These are phyloP conservation scores for Brienomyrus brachyistius DNA, from an alignment of 2,113 vertebrate genomes.

Conservation along the genomic window DNA sequence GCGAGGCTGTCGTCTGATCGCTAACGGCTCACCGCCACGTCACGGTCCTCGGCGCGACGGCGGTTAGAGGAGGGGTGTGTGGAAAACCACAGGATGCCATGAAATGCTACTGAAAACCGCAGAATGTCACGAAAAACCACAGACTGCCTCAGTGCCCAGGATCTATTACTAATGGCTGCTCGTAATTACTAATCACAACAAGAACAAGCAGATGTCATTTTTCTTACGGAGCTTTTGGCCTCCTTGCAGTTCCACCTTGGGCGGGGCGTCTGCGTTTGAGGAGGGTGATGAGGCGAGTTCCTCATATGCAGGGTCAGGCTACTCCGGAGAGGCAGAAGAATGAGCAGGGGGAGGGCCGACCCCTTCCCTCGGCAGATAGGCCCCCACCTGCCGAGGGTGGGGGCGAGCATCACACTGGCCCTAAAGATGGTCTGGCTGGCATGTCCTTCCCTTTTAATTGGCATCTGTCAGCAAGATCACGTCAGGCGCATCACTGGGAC, in stretches of 20 bases:
- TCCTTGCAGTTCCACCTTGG: neutral
- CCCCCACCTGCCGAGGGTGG: conserved; percentile 19
- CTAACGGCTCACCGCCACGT: neutral
- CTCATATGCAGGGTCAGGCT: too few relatives aligned
- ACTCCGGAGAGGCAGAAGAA: neutral
- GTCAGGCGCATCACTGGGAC: neutral
- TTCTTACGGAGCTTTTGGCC: neutral
- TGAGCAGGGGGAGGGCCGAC: neutral
- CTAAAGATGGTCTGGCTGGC: conserved; percentile 52
- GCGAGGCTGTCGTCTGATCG: neutral
- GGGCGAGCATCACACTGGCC: conserved; percentile 39
- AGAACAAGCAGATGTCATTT: neutral
- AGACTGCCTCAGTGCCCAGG: neutral
- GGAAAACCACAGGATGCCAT: neutral
- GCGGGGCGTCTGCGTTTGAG: neutral
- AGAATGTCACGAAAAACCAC: neutral
- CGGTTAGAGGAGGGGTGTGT: neutral
- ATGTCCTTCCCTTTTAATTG: conserved; percentile 36
- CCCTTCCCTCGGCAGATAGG: neutral
- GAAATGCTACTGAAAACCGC: neutral
- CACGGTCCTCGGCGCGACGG: neutral
- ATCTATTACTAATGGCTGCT: neutral
- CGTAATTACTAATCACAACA: neutral
- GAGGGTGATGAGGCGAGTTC: neutral
- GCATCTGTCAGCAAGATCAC: conserved; percentile 43